These are phyloP conservation scores for Trididemnum nubilum DNA, from an alignment of 23 tunicate genomes.

Conservation along the genomic window DNA sequence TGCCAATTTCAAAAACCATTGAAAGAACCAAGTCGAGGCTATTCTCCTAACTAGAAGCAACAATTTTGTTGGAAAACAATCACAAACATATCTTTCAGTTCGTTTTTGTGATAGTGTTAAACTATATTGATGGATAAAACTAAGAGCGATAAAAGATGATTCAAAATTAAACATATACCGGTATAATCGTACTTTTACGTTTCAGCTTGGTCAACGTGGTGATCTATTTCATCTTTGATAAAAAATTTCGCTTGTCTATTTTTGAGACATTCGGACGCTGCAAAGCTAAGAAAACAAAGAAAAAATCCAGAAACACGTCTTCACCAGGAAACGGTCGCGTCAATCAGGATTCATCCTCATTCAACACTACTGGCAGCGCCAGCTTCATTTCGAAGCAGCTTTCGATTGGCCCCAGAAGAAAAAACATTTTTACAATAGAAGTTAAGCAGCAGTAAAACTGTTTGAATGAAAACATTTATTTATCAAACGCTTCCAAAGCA, in stretches of 20 bases:
- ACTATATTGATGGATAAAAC: too few species aligned
- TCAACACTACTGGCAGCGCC: neutral
- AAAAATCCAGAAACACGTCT: neutral
- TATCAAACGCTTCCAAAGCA: too few species aligned
- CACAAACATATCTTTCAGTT: too few species aligned
- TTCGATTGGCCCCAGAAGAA: neutral
- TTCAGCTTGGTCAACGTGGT: conserved; percentile 24
- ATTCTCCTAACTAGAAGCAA: too few species aligned
- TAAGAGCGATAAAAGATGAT: too few species aligned
- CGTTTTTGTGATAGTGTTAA: too few species aligned
- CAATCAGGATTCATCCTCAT: neutral
- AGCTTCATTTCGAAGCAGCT: neutral
- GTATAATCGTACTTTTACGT: too few species aligned
- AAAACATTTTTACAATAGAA: neutral
- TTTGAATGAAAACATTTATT: too few species aligned
- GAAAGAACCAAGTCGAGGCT: too few species aligned
- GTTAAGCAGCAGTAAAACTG: neutral
- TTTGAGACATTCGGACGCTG: conserved; percentile 1
- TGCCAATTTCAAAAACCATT: too few species aligned
- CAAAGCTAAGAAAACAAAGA: neutral
- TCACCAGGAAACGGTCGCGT: neutral
- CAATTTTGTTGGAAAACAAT: too few species aligned
- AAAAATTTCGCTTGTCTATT: conserved; percentile 15
- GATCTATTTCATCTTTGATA: conserved; percentile 5
- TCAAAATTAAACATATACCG: too few species aligned